phyloP scores from a whole-genome alignment of 1,140 invertebrate genomes.

The Bombus affinis region DNA sequence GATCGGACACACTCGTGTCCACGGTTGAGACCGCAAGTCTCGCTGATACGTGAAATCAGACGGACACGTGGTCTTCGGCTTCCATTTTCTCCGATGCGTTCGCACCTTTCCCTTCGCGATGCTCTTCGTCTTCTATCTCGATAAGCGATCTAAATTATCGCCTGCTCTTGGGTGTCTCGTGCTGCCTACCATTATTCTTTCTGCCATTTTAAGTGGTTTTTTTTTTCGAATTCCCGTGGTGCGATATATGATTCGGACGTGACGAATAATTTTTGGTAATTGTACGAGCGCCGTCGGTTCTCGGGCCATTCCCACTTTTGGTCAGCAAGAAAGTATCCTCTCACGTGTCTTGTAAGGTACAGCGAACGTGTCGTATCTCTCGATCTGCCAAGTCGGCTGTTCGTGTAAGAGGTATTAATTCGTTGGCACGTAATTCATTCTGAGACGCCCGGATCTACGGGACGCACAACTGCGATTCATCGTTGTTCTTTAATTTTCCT shows the following conservation, averaged over 20 bases:
- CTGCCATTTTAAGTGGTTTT: background rate
- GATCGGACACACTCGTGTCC: conserved; percentile 57
- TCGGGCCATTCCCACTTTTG: background rate
- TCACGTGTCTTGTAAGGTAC: background rate
- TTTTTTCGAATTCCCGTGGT: background rate
- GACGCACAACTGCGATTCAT: background rate
- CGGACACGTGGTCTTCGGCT: conserved; percentile 42
- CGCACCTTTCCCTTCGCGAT: background rate
- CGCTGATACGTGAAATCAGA: conserved; percentile 62
- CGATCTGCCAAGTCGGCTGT: conserved; percentile 35
- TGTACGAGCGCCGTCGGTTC: background rate
- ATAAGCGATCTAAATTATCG: conserved; percentile 23
- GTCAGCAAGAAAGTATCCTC: background rate
- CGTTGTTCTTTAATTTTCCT: background rate
- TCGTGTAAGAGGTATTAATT: conserved; percentile 57
- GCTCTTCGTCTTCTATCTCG: background rate
- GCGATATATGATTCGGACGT: background rate
- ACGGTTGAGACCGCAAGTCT: conserved; percentile 1
- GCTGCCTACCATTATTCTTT: background rate
- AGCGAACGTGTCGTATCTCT: conserved; percentile 51
- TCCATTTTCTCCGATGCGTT: conserved; percentile 45
- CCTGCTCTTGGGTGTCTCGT: background rate
- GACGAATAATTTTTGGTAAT: background rate
- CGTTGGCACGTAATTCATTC: conserved; percentile 53
- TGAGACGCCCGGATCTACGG: background rate